Evolutionary conservation across 1,140 invertebrate species (phyloP).

Genomic region (Nephila pilipes): DNA sequence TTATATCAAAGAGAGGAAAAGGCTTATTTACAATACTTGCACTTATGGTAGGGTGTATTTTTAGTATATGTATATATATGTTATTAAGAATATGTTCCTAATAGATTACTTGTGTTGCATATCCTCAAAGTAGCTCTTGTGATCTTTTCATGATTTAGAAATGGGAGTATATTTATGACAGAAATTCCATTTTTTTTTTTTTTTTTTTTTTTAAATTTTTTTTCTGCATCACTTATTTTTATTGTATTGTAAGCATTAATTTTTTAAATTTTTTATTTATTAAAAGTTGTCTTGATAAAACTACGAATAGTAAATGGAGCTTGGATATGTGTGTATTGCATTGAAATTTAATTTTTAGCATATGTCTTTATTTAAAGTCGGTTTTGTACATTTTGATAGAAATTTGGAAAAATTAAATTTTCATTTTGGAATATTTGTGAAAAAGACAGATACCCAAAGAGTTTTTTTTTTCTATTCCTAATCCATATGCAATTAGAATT

Average conservation of each 20-base stretch:
- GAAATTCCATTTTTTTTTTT: neutral
- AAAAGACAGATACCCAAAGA: too few species aligned
- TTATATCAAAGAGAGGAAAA: neutral
- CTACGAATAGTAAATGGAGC: too few species aligned
- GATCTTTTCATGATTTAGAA: neutral
- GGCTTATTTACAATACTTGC: neutral
- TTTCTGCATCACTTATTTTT: neutral
- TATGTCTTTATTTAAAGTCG: too few species aligned
- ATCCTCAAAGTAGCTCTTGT: neutral
- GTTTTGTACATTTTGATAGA: too few species aligned
- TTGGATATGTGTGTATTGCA: too few species aligned
- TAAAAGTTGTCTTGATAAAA: too few species aligned
- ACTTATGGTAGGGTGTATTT: neutral
- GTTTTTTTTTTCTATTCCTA: too few species aligned
- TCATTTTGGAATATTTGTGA: too few species aligned
- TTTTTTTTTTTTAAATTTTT: too few species aligned
- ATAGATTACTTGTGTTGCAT: constrained; percentile 7
- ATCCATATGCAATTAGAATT: neutral
- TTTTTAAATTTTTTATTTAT: too few species aligned
- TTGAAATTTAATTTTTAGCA: too few species aligned
- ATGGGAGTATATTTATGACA: neutral
- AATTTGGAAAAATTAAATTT: too few species aligned
- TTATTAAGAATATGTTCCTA: constrained; percentile 32
- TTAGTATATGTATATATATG: neutral
- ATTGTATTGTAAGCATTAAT: neutral